phyloP scores from a whole-genome alignment of 1,140 invertebrate species.

The Hyles vespertilio region DNA sequence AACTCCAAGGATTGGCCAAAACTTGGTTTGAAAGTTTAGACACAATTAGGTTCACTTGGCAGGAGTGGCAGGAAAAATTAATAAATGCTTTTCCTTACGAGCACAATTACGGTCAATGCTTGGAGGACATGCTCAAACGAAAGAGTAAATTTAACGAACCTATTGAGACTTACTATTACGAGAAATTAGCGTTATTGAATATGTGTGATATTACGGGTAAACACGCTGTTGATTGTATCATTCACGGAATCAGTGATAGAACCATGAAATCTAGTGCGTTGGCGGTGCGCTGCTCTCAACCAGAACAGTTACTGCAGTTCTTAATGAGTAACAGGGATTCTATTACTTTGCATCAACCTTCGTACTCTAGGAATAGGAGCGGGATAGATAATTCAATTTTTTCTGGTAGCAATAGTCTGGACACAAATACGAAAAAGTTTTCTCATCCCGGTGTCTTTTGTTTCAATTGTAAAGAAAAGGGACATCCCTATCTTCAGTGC shows the following conservation, averaged over 20 bases:
- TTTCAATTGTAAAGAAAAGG: slow-evolving; percentile 27
- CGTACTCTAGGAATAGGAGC: background rate
- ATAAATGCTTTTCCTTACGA: slow-evolving; percentile 30
- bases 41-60: slow-evolving; percentile 25
- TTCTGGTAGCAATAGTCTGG: background rate
- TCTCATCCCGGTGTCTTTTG: slow-evolving; percentile 11
- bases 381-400: background rate
- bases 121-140: slow-evolving; percentile 32
- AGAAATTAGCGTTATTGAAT: slow-evolving; percentile 32
- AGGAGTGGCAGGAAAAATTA: slow-evolving; percentile 32
- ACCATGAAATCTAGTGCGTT: slow-evolving; percentile 27
- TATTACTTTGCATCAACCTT: slow-evolving; percentile 1
- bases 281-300: slow-evolving; percentile 23
- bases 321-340: slow-evolving; percentile 28
- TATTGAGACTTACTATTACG: slow-evolving; percentile 31
- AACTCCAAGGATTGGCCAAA: slow-evolving; percentile 30
- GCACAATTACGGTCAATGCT: slow-evolving; percentile 33
- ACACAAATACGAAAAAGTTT: too few species aligned
- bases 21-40: slow-evolving; percentile 27
- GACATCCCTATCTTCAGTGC: slow-evolving; percentile 13
- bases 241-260: slow-evolving; percentile 30
- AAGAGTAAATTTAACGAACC: slow-evolving; percentile 28
- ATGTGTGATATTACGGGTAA: slow-evolving; percentile 31
- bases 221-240: slow-evolving; percentile 35
- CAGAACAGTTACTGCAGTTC: slow-evolving; percentile 30